These are phyloP conservation scores for Nixonia krombeini DNA, from an alignment of 1,140 invertebrate genomes.

Conservation along the genomic window DNA sequence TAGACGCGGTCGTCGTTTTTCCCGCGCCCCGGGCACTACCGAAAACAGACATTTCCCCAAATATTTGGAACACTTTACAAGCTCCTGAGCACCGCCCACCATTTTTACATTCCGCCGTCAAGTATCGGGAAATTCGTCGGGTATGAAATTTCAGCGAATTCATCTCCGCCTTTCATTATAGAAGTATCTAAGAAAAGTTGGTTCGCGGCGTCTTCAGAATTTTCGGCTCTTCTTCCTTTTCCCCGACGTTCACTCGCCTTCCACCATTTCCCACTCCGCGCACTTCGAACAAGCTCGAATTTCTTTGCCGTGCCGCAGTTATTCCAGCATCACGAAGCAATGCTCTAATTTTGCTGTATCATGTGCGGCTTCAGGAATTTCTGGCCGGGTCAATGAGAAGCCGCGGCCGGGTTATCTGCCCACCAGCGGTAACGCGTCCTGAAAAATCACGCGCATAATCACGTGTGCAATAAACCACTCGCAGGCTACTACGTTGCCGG, in stretches of 20 bases:
- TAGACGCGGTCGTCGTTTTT: no score
- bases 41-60: no score
- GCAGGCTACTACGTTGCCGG: no score
- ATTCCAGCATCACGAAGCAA: slow-evolving; percentile 25
- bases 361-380: slow-evolving; percentile 34
- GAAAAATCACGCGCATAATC: no score
- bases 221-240: slow-evolving; percentile 10
- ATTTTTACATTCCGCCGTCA: no score
- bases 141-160: slow-evolving; percentile 8
- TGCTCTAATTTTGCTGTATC: slow-evolving; percentile 35
- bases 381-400: slow-evolving; percentile 50
- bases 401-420: slow-evolving; percentile 50
- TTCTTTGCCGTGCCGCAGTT: slow-evolving; percentile 45
- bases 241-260: no score
- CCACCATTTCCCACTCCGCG: no score
- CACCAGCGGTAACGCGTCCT: no score
- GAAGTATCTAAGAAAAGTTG: slow-evolving; percentile 15
- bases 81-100: no score
- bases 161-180: slow-evolving; percentile 18
- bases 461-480: no score
- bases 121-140: background rate
- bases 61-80: no score
- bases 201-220: slow-evolving; percentile 27
- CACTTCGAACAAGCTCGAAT: slow-evolving; percentile 38
- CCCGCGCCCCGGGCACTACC: no score